phyloP scores from a whole-genome alignment of 2,797 vertebrate genomes.

The Artibeus jamaicensis region DNA sequence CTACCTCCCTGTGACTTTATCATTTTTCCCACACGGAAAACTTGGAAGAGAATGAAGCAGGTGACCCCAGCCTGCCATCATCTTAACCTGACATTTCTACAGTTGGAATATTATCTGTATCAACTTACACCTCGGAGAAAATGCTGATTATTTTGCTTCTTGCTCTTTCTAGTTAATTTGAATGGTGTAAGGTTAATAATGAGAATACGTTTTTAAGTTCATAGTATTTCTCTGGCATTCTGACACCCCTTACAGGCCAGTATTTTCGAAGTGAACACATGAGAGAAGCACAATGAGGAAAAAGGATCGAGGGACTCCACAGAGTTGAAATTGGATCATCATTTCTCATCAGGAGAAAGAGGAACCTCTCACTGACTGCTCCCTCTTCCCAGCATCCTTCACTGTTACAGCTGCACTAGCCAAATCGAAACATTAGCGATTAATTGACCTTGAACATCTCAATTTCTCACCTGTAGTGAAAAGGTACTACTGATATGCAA shows the following conservation, averaged over 20 bases:
- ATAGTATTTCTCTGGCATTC: background rate
- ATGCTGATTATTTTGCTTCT: background rate
- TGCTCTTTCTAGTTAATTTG: constrained; percentile 32
- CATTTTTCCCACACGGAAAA: background rate
- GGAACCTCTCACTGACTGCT: background rate
- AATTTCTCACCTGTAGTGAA: constrained; percentile 71
- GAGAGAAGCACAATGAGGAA: background rate
- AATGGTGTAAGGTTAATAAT: background rate
- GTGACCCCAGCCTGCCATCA: background rate
- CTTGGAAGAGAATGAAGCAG: background rate
- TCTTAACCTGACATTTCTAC: background rate
- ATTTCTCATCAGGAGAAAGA: constrained; percentile 60
- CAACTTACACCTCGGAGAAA: background rate
- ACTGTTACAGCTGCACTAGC: background rate
- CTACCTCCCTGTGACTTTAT: background rate
- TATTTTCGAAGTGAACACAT: constrained; percentile 19
- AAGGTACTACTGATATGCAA: constrained; percentile 72
- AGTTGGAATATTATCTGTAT: background rate
- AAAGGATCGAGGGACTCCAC: background rate
- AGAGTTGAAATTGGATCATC: constrained; percentile 54
- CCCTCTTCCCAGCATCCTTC: background rate
- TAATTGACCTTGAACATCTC: constrained; percentile 76
- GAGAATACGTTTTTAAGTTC: background rate
- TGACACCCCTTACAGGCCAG: background rate
- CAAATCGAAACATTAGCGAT: constrained; percentile 50